These are phyloP conservation scores for Tricholaema leucomelas DNA, from an alignment of 2,113 vertebrate genomes.

Conservation along the genomic window DNA sequence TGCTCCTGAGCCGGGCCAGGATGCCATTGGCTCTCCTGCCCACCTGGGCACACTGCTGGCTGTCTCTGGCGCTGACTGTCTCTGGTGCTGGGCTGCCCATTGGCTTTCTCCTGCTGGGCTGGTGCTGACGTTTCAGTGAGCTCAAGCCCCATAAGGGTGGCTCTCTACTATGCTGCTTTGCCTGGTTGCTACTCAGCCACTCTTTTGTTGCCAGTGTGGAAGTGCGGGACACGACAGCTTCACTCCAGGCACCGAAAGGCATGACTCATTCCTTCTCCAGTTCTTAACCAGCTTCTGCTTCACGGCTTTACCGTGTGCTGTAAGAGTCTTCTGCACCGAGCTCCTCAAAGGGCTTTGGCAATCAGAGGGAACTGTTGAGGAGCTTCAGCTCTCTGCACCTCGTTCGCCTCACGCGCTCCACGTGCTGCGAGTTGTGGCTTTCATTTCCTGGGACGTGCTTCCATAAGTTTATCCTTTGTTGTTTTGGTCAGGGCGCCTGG, in stretches of 20 bases:
- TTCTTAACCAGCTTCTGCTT: neutral
- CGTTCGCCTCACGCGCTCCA: neutral
- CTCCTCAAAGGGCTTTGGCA: constrained; percentile 4
- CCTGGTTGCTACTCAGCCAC: neutral
- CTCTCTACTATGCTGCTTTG: neutral
- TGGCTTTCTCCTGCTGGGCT: neutral
- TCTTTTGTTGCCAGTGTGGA: neutral
- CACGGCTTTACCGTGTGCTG: neutral
- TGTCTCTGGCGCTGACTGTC: neutral
- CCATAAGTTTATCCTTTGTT: neutral
- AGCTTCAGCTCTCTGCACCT: neutral
- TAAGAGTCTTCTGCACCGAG: neutral
- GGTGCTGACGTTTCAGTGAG: neutral
- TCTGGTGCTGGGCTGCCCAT: neutral
- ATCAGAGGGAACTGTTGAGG: neutral
- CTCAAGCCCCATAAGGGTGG: neutral
- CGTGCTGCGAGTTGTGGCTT: neutral
- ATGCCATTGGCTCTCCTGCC: too few relatives aligned
- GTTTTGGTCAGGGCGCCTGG: neutral
- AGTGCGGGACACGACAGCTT: neutral
- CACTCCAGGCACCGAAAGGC: neutral
- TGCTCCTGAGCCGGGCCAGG: too few relatives aligned
- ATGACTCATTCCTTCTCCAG: neutral
- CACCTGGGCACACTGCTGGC: too few relatives aligned
- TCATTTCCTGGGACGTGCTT: neutral